A percentile compares a stretch with the other conserved stretches of the same genome.
These are phyloP conservation scores for Enteromius argenteus DNA, from an alignment of 2,797 vertebrate species.

Conservation along the genomic window DNA sequence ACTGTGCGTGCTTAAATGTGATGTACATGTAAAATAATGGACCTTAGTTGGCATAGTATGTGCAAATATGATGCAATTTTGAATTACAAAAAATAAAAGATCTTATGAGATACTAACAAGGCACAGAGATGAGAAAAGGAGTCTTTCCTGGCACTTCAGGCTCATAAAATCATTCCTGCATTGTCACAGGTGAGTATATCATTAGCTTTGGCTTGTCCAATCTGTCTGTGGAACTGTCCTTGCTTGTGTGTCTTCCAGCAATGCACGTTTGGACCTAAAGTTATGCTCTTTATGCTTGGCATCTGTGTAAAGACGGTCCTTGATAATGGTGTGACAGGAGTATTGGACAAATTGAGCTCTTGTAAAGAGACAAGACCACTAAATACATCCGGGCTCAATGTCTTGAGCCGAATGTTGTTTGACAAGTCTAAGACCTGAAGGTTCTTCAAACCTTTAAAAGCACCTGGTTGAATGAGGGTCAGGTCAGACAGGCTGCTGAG, in stretches of 20 bases:
- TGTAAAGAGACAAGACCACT: constrained; percentile 86
- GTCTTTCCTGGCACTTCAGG: background rate
- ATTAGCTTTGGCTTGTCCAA: constrained; percentile 80
- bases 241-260: constrained; percentile 91
- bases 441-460: constrained; percentile 83
- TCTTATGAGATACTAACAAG: constrained; percentile 41
- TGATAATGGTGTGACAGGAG: constrained; percentile 81
- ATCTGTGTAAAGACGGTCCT: constrained; percentile 83
- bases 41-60: constrained; percentile 33
- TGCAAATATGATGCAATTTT: constrained; percentile 47
- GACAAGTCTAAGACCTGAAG: constrained; percentile 93
- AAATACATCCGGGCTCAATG: constrained; percentile 80
- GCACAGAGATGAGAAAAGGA: constrained; percentile 35
- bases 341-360: constrained; percentile 90
- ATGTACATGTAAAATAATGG: constrained; percentile 19
- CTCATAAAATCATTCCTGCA: constrained; percentile 66
- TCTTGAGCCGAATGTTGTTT: constrained; percentile 81
- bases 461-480: constrained; percentile 75
- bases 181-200: constrained; percentile 84
- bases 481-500: constrained; percentile 82
- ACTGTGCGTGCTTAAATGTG: constrained; percentile 38
- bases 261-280: constrained; percentile 77
- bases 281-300: constrained; percentile 89
- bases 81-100: constrained; percentile 28
- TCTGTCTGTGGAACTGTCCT: constrained; percentile 88